A percentile compares a stretch with the other conserved stretches of the same genome.
Conservation (phyloP, 2,113 vertebrate species). For the Leptosomus discolor region DNA sequence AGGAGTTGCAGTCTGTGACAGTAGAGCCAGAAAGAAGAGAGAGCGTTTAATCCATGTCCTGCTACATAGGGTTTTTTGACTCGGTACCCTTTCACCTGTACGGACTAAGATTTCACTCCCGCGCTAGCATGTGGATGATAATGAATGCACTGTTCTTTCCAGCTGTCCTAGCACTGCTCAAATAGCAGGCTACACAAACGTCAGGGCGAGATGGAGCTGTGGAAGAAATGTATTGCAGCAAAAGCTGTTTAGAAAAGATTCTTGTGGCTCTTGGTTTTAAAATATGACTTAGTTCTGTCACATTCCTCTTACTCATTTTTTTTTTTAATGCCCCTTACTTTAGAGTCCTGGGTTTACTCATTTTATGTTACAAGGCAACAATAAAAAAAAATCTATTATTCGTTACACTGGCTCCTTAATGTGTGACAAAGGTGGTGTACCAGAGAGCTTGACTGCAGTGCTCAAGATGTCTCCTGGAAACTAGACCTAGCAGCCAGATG, state of each 20-base stretch:
- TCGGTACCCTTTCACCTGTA: not conserved
- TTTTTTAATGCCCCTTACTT: not conserved
- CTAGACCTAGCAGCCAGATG: not conserved
- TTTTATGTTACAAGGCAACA: not conserved
- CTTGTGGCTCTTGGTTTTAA: not conserved
- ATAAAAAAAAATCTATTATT: not conserved
- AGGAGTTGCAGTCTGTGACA: not conserved
- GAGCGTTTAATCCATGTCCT: not conserved
- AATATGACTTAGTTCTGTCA: not conserved
- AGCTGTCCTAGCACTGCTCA: not conserved
- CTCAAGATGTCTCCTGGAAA: not conserved
- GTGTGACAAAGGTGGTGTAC: not conserved
- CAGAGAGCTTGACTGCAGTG: not conserved
- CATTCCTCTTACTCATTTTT: not conserved
- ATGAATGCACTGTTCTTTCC: not conserved
- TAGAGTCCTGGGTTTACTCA: not conserved
- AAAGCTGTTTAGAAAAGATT: not conserved
- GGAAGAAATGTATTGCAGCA: not conserved
- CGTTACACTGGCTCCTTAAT: not conserved
- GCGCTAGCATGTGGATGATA: accelerated
- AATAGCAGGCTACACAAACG: not conserved
- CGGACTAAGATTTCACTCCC: not conserved
- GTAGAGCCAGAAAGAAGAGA: not conserved
- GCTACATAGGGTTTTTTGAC: not conserved
- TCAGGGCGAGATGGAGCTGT: not conserved